Conservation (phyloP, 1,140 invertebrate species). For the Idris sp. region DNA sequence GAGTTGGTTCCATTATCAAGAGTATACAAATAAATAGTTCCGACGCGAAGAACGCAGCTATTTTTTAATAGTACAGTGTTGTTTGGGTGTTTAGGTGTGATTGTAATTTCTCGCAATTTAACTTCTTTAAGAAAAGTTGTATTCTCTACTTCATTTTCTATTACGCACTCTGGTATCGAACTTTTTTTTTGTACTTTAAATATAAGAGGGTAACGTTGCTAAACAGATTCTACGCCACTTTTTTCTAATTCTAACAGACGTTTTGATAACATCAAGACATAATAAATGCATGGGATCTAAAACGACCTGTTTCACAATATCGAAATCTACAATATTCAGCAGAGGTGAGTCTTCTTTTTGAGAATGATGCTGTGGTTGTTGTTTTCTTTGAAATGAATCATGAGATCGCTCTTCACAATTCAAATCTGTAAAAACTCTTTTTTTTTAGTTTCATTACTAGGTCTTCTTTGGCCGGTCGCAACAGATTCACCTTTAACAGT, state of each 20-base stretch:
- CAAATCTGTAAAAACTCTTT: conserved; percentile 14
- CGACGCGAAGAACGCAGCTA: background rate
- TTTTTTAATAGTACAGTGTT: conserved; percentile 9
- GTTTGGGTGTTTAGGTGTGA: conserved; percentile 3
- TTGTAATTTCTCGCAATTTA: conserved; percentile 2
- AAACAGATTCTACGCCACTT: too few species aligned
- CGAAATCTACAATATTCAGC: background rate
- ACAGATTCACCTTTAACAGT: conserved; percentile 8
- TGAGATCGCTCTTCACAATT: conserved; percentile 6
- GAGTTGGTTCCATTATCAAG: background rate
- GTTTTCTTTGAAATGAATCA: conserved; percentile 10
- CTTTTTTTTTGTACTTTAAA: conserved; percentile 9
- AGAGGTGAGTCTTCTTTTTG: conserved; percentile 12
- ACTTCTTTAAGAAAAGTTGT: conserved; percentile 3
- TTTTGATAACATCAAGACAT: conserved; percentile 18
- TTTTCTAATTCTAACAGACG: conserved; percentile 9
- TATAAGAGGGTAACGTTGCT: conserved; percentile 12
- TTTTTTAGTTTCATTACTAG: background rate
- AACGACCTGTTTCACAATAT: too few species aligned
- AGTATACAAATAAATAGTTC: conserved; percentile 6
- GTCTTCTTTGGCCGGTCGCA: conserved; percentile 2
- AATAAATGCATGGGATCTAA: conserved; percentile 13
- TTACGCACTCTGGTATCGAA: background rate
- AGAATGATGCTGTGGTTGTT: conserved; percentile 4
- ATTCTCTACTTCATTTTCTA: background rate